Evolutionary conservation across 2,888 invertebrate species (phyloP), one percentile per base, ranked within the genome.

Genomic region (Calameuta pallipes): DNA sequence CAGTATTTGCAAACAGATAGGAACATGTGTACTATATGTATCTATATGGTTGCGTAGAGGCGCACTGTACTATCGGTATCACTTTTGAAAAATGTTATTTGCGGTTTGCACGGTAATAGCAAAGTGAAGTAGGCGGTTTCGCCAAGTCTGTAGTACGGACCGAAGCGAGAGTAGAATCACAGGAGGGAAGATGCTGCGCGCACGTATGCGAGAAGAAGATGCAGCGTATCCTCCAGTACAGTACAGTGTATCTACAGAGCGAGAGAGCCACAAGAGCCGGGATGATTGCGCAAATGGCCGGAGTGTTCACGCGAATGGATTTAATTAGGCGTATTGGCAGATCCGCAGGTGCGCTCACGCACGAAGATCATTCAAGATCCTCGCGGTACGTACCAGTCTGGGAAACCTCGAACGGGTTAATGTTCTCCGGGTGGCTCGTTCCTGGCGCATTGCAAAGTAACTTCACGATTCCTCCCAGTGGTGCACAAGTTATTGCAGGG

Each of bases 401-500:
- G 71, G 71, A 31, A 31, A 71, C 31, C 31, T 71, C 4, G 56
- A 2, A 23, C 71, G 71, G 71, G 71, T 71, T 71, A 71, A 71
- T 71, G 71, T 71, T 71, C 71, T 33, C 71, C 31, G 31, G 30
- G 70, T 30, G 70, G 70, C 70, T 70, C 70, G 30, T 70, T 70
- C 70, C 30, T 70, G 30, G 6, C 71, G 71, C 71, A 71, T 31
- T 12, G 71, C 31, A 31, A 71, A 71, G 31, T 71, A 31, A 33
- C 31, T 71, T 33, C 31, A 31, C 71, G 71, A 71, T 71, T 0
- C 31, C 31, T 33, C 71, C 31, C 33, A 71, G 81, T 81, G 80
- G 81, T 78, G 80, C 77, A 81, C 83, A 81, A 86, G 86, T 89
- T 89, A 87, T 85, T 85, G 84, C 84, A 76, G 83, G 87, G 87